Evolutionary conservation across 2,113 vertebrate genomes (phyloP).

Genomic region (Pygoscelis adeliae): DNA sequence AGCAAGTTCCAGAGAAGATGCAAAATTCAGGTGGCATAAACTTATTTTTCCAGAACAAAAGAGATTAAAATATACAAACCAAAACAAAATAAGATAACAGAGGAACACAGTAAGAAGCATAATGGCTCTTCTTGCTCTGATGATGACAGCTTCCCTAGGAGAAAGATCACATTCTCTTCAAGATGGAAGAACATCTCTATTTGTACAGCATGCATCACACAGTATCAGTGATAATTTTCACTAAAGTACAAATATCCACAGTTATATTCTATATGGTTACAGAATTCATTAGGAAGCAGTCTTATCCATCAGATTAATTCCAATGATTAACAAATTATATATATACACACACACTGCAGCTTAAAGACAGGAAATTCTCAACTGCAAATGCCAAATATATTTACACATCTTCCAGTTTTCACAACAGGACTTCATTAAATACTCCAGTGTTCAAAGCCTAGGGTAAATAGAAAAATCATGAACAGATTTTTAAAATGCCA

Average conservation of each 20-base stretch:
- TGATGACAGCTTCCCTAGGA: neutral
- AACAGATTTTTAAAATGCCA: neutral
- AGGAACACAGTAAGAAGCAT: neutral
- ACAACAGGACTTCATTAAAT: neutral
- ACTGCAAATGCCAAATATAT: neutral
- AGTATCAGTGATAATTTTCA: neutral
- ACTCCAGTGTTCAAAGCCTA: neutral
- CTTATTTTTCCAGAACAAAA: neutral
- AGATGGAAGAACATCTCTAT: neutral
- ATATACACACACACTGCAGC: neutral
- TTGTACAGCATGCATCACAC: neutral
- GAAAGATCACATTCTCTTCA: neutral
- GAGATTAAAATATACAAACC: neutral
- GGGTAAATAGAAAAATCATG: neutral
- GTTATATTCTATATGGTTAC: neutral
- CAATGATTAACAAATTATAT: neutral
- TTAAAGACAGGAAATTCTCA: neutral
- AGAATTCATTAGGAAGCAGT: neutral
- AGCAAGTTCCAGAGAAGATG: neutral
- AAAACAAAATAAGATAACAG: neutral
- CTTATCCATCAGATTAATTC: neutral
- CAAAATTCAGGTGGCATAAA: neutral
- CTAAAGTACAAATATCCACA: neutral
- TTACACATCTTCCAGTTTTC: neutral
- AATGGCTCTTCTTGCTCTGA: neutral